Evolutionary conservation across 2,113 vertebrate genomes (phyloP).

Genomic region (Orycteropus afer): DNA sequence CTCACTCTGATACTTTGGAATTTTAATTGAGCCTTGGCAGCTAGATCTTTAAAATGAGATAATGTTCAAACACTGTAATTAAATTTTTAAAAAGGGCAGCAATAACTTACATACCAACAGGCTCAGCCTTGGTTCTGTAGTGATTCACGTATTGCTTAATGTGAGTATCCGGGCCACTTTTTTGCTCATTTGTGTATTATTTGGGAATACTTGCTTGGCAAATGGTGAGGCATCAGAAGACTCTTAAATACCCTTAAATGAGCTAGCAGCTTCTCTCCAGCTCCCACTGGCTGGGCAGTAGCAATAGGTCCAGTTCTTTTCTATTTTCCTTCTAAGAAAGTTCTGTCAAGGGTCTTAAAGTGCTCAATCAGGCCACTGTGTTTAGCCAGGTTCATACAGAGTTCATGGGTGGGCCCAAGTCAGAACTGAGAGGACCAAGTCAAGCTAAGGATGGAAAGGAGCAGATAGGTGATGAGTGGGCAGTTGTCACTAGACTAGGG

Average conservation of each 20-base stretch:
- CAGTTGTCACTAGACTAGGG: not conserved
- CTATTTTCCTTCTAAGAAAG: not conserved
- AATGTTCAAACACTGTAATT: constrained; percentile 73
- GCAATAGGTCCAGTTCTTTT: not conserved
- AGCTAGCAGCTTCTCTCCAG: not conserved
- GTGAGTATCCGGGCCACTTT: not conserved
- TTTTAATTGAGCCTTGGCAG: constrained; percentile 74
- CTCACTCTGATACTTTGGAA: constrained; percentile 56
- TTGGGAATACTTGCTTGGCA: constrained; percentile 2
- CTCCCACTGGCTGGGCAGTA: not conserved
- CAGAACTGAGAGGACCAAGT: not conserved
- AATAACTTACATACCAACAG: constrained; percentile 50
- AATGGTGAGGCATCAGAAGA: not conserved
- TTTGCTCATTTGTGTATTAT: constrained; percentile 32
- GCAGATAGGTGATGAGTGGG: not conserved
- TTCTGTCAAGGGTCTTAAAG: not conserved
- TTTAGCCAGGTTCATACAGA: not conserved
- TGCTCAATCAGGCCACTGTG: not conserved
- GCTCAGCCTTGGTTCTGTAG: constrained; percentile 12
- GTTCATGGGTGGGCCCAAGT: not conserved
- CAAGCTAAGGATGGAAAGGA: not conserved
- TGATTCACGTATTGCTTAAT: constrained; percentile 18
- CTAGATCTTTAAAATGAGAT: constrained; percentile 75
- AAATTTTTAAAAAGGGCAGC: constrained; percentile 68
- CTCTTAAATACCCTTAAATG: not conserved